phyloP scores from a whole-genome alignment of 1,140 invertebrate species.

The Achroia grisella region DNA sequence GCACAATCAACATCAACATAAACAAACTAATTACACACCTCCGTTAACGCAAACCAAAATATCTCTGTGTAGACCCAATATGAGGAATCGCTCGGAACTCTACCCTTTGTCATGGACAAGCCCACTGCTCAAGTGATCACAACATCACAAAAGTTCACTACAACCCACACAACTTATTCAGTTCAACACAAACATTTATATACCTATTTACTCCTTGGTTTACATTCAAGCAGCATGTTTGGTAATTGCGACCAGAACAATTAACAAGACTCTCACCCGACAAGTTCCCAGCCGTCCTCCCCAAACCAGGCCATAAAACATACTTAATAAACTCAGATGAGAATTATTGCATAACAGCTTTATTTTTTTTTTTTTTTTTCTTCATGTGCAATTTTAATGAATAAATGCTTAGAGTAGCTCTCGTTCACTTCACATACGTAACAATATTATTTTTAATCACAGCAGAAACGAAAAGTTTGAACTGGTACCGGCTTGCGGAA shows the following conservation, averaged over 20 bases:
- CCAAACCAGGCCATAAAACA: conserved; percentile 9
- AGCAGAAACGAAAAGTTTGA: conserved; percentile 19
- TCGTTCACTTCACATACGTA: conserved; percentile 19
- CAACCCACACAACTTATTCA: too few relatives aligned
- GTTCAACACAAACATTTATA: too few relatives aligned
- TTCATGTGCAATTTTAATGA: conserved; percentile 24
- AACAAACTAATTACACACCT: conserved; percentile 38
- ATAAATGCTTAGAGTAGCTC: conserved; percentile 30
- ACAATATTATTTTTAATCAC: conserved; percentile 25
- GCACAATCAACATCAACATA: conserved; percentile 57
- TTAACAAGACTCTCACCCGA: too few relatives aligned
- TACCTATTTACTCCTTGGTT: too few relatives aligned
- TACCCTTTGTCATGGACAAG: neutral
- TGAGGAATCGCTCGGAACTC: too few relatives aligned
- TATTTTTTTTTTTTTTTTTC: conserved; percentile 11
- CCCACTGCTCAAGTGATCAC: too few relatives aligned
- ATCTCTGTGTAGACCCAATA: neutral
- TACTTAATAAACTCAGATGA: neutral
- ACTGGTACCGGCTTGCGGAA: neutral
- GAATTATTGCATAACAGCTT: conserved; percentile 5
- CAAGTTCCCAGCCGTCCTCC: neutral
- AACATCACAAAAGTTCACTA: too few relatives aligned
- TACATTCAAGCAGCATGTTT: too few relatives aligned
- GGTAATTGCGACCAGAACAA: too few relatives aligned
- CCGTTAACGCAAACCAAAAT: conserved; percentile 18